These are phyloP conservation scores for Premnoplex brunnescens DNA, from an alignment of 2,797 vertebrate genomes.

Conservation along the genomic window DNA sequence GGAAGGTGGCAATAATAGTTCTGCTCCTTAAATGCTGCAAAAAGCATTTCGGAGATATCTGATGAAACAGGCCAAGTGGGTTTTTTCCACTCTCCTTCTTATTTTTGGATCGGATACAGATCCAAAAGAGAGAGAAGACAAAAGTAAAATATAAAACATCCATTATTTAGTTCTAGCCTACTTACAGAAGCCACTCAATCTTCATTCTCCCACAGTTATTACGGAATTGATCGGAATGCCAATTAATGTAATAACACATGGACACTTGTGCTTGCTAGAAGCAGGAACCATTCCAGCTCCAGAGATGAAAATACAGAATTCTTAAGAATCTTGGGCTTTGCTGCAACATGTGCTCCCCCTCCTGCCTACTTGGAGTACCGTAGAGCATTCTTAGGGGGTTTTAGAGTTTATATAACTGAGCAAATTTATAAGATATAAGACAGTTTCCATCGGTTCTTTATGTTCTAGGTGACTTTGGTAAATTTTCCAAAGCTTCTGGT, in stretches of 20 bases:
- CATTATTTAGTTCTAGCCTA: background rate
- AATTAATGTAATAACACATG: background rate
- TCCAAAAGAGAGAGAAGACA: background rate
- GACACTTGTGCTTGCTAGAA: background rate
- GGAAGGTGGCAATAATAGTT: background rate
- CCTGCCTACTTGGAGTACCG: background rate
- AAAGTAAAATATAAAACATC: background rate
- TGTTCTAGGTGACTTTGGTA: background rate
- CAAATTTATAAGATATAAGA: background rate
- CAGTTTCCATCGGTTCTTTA: background rate
- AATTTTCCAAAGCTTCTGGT: background rate
- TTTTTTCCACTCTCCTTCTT: background rate
- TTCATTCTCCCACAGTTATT: background rate
- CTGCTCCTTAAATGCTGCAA: background rate
- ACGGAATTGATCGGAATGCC: background rate
- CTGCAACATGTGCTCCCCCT: conserved; percentile 12
- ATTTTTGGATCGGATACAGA: background rate
- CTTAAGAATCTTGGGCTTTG: background rate
- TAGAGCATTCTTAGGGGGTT: background rate
- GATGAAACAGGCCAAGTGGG: background rate
- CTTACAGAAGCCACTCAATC: background rate
- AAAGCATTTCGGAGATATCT: background rate
- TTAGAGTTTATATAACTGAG: background rate
- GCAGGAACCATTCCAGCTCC: background rate
- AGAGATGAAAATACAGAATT: background rate